These are phyloP conservation scores for Enteromius paludinosus DNA, from an alignment of 2,797 vertebrate species.

Conservation along the genomic window DNA sequence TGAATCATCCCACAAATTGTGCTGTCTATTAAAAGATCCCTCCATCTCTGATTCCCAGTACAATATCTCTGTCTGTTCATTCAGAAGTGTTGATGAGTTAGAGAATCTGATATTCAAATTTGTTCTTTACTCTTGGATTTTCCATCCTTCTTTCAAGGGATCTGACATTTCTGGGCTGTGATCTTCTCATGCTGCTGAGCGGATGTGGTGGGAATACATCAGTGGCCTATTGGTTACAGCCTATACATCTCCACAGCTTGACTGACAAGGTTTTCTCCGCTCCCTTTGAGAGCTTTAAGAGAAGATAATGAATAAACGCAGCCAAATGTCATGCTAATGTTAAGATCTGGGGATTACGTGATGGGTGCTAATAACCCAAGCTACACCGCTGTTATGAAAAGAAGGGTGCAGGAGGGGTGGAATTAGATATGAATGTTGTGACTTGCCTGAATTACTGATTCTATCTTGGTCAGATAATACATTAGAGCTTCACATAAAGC, in stretches of 20 bases:
- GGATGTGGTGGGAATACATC: slow-evolving; percentile 19
- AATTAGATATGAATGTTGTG: slow-evolving; percentile 7
- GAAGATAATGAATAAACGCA: slow-evolving; percentile 37
- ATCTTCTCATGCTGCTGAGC: slow-evolving; percentile 18
- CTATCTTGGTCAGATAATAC: slow-evolving; percentile 17
- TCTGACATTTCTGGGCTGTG: slow-evolving; percentile 36
- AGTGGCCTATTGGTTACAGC: not conserved
- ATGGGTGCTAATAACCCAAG: slow-evolving; percentile 13
- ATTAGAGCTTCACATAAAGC: not conserved
- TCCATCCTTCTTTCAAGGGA: slow-evolving; percentile 11
- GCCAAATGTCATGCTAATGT: slow-evolving; percentile 45
- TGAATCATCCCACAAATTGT: not conserved
- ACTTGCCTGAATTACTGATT: not conserved
- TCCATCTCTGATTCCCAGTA: not conserved
- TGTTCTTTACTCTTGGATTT: not conserved
- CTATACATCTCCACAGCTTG: slow-evolving; percentile 19
- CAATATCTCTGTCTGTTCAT: not conserved
- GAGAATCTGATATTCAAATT: not conserved
- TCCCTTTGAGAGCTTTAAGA: slow-evolving; percentile 19
- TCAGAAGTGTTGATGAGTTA: not conserved
- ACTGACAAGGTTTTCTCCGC: slow-evolving; percentile 10
- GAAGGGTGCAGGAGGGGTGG: not conserved
- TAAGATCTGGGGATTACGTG: slow-evolving; percentile 19
- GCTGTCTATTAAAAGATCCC: not conserved
- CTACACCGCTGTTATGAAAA: not conserved